Conservation (phyloP, 2,113 vertebrate species). For the Caranx melampygus region DNA sequence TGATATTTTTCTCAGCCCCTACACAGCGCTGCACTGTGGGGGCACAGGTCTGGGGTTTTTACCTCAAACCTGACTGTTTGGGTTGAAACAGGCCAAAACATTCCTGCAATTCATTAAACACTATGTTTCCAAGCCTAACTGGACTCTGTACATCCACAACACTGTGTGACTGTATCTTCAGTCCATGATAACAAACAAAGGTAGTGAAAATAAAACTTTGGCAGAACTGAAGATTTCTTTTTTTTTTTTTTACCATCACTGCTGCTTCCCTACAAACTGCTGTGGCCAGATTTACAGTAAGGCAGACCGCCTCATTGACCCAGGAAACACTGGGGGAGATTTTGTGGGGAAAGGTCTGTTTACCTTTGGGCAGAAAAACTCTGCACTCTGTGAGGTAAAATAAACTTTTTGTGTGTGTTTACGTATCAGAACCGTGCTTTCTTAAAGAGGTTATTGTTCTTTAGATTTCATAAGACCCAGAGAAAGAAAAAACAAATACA, state of each 20-base stretch:
- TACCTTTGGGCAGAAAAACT: conserved; percentile 69
- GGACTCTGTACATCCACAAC: conserved; percentile 20
- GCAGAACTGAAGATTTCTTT: background rate
- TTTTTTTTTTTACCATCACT: background rate
- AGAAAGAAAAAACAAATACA: conserved; percentile 60
- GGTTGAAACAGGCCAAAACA: conserved; percentile 30
- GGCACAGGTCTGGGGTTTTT: conserved; percentile 25
- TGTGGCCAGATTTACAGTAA: conserved; percentile 70
- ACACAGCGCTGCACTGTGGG: conserved; percentile 30
- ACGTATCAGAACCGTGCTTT: conserved; percentile 50
- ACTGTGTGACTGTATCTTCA: conserved; percentile 12
- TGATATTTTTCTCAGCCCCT: conserved; percentile 72
- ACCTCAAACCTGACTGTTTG: conserved; percentile 30
- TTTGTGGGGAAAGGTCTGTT: conserved; percentile 70
- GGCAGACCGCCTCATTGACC: conserved; percentile 41
- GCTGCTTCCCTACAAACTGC: conserved; percentile 42
- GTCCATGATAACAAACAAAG: conserved; percentile 31
- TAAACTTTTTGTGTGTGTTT: conserved; percentile 70
- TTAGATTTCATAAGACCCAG: conserved; percentile 67
- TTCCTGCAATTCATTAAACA: conserved; percentile 30
- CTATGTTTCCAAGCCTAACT: conserved; percentile 15
- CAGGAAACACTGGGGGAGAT: conserved; percentile 56
- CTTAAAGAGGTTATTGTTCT: conserved; percentile 76
- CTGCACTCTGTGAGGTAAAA: conserved; percentile 70
- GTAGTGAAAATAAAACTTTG: conserved; percentile 19